Evolutionary conservation across 1,140 invertebrate genomes (phyloP), one percentile per base, ranked within the genome.

Genomic region (Platyura marginata): DNA sequence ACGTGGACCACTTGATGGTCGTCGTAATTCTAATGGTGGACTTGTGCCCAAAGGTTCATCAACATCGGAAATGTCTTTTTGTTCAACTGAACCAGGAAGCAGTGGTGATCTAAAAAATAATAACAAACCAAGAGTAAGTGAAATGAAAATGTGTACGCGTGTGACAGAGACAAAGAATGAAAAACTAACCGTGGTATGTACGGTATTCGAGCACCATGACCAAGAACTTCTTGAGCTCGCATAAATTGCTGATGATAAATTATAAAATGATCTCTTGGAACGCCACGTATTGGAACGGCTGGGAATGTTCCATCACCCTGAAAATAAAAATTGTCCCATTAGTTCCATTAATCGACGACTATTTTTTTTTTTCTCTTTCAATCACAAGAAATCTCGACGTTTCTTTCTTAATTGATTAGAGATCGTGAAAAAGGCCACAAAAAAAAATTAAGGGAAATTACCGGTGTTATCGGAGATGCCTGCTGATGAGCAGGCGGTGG

Each of bases 401-500:
- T n/a, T n/a, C n/a, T n/a, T n/a, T n/a, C n/a, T n/a, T n/a, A n/a
- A n/a, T n/a, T n/a, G n/a, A n/a, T n/a, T n/a, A n/a, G n/a, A n/a
- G n/a, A n/a, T n/a, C n/a, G n/a, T n/a, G n/a, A n/a, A n/a, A n/a
- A n/a, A n/a, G n/a, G n/a, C n/a, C n/a, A n/a, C n/a, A n/a, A 44
- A 44, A 45, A 49, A 19, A 40, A 36, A 43, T 18, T 38, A 11
- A 38, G 10, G 19, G 42, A 45, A 35, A 55, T 70, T 72, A 82
- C 79, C 78, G 79, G 76, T 61, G 77, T 75, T 63, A 75, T 69
- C 49, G 77, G 76, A 60, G 79, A 80, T 64, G 71, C 74, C 61
- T 82, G 80, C 69, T 79, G 78, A 63, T 84, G 79, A 48, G 81
- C 81, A 51, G 80, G 79, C 54, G 79, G 79, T 50, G 80, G 79